These are phyloP conservation scores for Psix sp. DNA, from an alignment of 1,140 invertebrate species.

Conservation along the genomic window DNA sequence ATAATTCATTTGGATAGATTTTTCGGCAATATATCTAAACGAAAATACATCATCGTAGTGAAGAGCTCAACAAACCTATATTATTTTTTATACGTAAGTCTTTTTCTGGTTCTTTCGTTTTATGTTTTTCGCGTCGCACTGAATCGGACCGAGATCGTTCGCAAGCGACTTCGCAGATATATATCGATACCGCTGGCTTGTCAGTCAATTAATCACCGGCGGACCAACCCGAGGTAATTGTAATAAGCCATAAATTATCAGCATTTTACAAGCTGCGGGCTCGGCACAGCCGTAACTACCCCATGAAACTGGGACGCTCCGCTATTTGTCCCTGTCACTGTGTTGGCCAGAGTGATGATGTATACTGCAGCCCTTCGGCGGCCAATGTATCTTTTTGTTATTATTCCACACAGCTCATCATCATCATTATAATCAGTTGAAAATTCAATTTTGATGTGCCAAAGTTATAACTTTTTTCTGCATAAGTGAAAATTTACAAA, in stretches of 20 bases:
- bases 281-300: conserved; percentile 27
- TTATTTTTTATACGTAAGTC: too few species aligned
- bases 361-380: conserved; percentile 50
- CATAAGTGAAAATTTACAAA: too few species aligned
- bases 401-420: conserved; percentile 17
- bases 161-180: conserved; percentile 28
- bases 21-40: too few species aligned
- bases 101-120: too few species aligned
- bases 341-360: conserved; percentile 56
- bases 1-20: too few species aligned
- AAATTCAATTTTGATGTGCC: conserved; percentile 29
- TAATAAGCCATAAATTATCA: conserved; percentile 67
- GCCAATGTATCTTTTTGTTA: conserved; percentile 43
- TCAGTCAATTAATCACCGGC: conserved; percentile 65
- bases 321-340: conserved; percentile 64
- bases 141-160: conserved; percentile 42
- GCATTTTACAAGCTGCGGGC: conserved; percentile 56
- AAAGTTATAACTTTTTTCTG: background rate
- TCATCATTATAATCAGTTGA: conserved; percentile 12
- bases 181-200: conserved; percentile 61
- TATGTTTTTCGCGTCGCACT: conserved; percentile 11
- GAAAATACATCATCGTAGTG: too few species aligned
- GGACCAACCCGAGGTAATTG: conserved; percentile 61
- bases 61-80: too few species aligned
- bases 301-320: conserved; percentile 52